phyloP scores from a whole-genome alignment of 1,140 invertebrate genomes.

The Pemphigus obesinymphae region DNA sequence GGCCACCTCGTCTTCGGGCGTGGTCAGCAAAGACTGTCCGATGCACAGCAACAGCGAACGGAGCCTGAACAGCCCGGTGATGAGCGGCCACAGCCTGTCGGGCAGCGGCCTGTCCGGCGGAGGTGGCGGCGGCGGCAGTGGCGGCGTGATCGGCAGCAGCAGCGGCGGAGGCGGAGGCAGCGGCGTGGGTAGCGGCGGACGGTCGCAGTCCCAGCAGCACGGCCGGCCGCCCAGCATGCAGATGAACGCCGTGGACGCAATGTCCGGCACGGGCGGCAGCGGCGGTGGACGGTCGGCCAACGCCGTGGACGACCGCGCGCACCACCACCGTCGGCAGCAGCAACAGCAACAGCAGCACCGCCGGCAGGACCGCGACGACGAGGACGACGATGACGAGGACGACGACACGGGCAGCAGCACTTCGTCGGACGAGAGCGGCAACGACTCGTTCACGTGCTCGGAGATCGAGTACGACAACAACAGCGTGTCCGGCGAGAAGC shows the following conservation, averaged over 20 bases:
- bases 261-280: slow-evolving; percentile 72
- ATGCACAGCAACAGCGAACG: slow-evolving; percentile 82
- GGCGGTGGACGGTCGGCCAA: slow-evolving; percentile 60
- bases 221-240: slow-evolving; percentile 76
- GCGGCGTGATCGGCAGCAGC: slow-evolving; percentile 73
- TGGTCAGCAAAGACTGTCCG: slow-evolving; percentile 75
- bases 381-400: slow-evolving; percentile 43
- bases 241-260: slow-evolving; percentile 80
- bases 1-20: slow-evolving; percentile 79
- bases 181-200: slow-evolving; percentile 68
- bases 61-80: slow-evolving; percentile 82
- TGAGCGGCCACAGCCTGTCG: slow-evolving; percentile 80
- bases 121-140: slow-evolving; percentile 69
- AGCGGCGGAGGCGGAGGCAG: slow-evolving; percentile 74
- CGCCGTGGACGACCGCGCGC: slow-evolving; percentile 47
- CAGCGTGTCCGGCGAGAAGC: slow-evolving; percentile 72
- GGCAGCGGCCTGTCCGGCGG: slow-evolving; percentile 71
- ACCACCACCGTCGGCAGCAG: slow-evolving; percentile 49
- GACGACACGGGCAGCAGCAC: slow-evolving; percentile 69
- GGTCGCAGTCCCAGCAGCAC: slow-evolving; percentile 56
- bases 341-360: slow-evolving; percentile 58
- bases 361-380: slow-evolving; percentile 70
- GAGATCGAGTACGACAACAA: slow-evolving; percentile 93
- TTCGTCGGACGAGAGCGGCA: slow-evolving; percentile 89
- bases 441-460: slow-evolving; percentile 96